Base-by-base conservation (phyloP, 2,797 vertebrate species). In the Rallus crepitans region DNA sequence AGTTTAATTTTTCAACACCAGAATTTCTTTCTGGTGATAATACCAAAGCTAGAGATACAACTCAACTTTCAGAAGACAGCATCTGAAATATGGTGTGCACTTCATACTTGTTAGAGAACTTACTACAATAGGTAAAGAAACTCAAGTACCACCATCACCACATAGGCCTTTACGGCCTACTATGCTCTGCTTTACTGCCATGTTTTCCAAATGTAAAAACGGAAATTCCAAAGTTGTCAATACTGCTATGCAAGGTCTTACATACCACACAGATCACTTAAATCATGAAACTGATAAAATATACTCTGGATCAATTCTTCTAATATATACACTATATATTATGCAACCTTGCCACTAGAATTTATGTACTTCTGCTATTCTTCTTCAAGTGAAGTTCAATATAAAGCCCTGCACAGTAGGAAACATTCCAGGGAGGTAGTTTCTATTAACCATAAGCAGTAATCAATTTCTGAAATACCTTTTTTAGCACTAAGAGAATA, bases 401-500 rank as follows among this genome's bases (percentile, higher is more conserved):
- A 82, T 65, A 65, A 81, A 97, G 87, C 81, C 95, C 94, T 88
- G 83, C 77, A 92, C 33, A 76, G 61, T 30, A 90, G 37, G 66
- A 94, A 93, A 50, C 39, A 92, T 64, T 96, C 91, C 78, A 96
- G 72, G 96, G 82, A 66, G 75, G 35, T 59, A 97, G 91, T 82
- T 65, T 96, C 93, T 75, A 94, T 93, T 92, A 97, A 94, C 59
- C 53, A 89, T 64, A 97, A 63, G 87, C 57, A 93, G 92, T 78
- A 98, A 98, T 97, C 89, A 95, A 90, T 93, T 97, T 94, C 87
- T 91, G 92, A 96, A 97, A 97, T 82, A 96, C n/a, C 91, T 94
- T 96, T 94, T 79, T 78, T 77, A 95, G 79, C 82, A 96, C 68
- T 95, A 96, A 97, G 65, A 95, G 82, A 96, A 93, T 95, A 98